phyloP scores from a whole-genome alignment of 1,140 invertebrate genomes.

The Odontomachus brunneus region DNA sequence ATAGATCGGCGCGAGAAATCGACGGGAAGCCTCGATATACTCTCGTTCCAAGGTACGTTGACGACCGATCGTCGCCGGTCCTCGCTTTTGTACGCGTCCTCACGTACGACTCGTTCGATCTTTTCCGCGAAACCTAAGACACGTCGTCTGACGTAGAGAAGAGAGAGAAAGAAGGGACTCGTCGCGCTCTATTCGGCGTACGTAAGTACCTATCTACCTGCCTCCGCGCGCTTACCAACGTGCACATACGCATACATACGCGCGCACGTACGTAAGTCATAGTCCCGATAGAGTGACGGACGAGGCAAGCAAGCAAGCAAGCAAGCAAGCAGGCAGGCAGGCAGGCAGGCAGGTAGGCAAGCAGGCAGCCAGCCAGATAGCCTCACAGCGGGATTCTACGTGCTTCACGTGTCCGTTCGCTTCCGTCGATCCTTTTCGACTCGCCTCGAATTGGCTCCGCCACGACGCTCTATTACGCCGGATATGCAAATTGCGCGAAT shows the following conservation, averaged over 20 bases:
- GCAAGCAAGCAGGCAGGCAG: too few species aligned
- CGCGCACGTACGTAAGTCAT: constrained; percentile 56
- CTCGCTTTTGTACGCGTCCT: constrained; percentile 78
- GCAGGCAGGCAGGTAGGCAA: constrained; percentile 42
- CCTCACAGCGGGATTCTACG: constrained; percentile 54
- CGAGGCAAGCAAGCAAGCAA: constrained; percentile 2
- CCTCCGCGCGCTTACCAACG: constrained; percentile 55
- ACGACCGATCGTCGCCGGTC: constrained; percentile 16
- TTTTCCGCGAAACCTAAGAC: constrained; percentile 82
- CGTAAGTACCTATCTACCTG: constrained; percentile 67
- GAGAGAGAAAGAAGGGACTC: constrained; percentile 65
- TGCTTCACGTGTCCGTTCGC: constrained; percentile 57
- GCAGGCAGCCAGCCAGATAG: constrained; percentile 50
- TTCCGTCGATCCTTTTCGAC: constrained; percentile 58
- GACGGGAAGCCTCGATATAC: constrained; percentile 40
- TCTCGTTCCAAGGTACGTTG: constrained; percentile 60
- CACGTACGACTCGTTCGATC: constrained; percentile 80
- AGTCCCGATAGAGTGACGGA: constrained; percentile 51
- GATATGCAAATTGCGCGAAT: constrained; percentile 35
- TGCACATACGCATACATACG: constrained; percentile 41
- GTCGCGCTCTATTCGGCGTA: constrained; percentile 69
- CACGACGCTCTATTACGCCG: constrained; percentile 24
- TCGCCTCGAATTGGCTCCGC: constrained; percentile 13
- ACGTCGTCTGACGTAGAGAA: constrained; percentile 74
- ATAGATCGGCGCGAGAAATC: constrained; percentile 40